Conservation (phyloP, 2,888 invertebrate species). For the Rhaphigaster nebulosa region DNA sequence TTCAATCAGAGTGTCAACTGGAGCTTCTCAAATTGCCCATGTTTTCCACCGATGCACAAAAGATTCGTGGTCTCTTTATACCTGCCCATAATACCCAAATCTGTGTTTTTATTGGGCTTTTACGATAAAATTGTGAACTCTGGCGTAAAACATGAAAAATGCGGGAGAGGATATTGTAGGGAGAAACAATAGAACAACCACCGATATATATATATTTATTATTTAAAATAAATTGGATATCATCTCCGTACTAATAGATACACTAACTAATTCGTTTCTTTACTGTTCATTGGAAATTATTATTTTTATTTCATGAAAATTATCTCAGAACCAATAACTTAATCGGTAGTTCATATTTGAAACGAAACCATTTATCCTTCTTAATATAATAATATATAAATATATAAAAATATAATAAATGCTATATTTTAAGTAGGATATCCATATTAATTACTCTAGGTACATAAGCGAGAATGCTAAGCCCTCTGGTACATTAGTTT, state of each 20-base stretch:
- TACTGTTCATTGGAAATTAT: too few species aligned
- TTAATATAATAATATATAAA: too few species aligned
- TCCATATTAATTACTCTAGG: background rate
- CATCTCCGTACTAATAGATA: too few species aligned
- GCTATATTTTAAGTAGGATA: background rate
- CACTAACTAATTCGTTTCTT: too few species aligned
- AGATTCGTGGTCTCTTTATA: background rate
- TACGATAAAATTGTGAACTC: background rate
- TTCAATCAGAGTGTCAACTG: slow-evolving; percentile 65
- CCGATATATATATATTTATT: too few species aligned
- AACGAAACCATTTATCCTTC: background rate
- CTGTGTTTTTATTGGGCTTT: background rate
- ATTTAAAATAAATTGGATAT: too few species aligned
- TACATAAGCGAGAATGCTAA: background rate
- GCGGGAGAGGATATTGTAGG: background rate
- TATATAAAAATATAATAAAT: too few species aligned
- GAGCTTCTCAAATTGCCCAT: slow-evolving; percentile 65
- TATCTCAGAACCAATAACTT: too few species aligned
- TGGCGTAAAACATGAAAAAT: background rate
- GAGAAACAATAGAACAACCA: background rate
- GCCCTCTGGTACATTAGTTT: background rate
- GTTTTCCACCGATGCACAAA: slow-evolving; percentile 47
- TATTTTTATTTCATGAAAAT: too few species aligned
- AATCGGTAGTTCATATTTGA: background rate
- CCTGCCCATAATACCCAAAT: background rate